Base-by-base conservation (phyloP, 2,888 invertebrate genomes). In the Apodemia hepburni region DNA sequence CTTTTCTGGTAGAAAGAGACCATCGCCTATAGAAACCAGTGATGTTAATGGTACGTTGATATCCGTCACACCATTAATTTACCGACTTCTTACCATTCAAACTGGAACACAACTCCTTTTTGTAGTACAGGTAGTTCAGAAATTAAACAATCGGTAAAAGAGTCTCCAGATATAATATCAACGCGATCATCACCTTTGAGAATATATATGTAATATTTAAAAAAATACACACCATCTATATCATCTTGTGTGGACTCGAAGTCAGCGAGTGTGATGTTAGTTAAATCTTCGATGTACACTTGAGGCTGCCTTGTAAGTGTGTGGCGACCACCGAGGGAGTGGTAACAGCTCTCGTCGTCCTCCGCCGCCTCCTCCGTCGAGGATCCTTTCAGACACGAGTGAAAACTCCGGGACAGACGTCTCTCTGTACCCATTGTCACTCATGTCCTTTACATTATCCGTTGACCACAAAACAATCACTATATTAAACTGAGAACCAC, bases 331-430 rank as follows among this genome's bases (percentile, higher is more conserved):
- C 90, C 89, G 9, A 91, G 79, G 54, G 88, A 90, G 75, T 91
- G 90, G 75, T 91, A 91, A 77, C 89, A 90, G 68, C 77, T 86
- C 64, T 91, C 92, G 66, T 90, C 92, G 9, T 88, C 88, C 71
- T 91, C 91, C 33, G 85, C 87, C 49, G 85, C 92, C 75, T 91
- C 92, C 80, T 92, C 92, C 69, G 92, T 91, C 66, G 92, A 90
- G 66, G 92, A 92, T 47, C 94, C 94, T 72, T 94, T 93, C 72
- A 94, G 88, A 75, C 94, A 94, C 66, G 94, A 94, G 85, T 94
- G 94, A 80, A 94, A 94, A 77, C 94, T 94, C 79, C 94, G 92
- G 60, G 94, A 94, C 69, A 94, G 90, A 66, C 94, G 92, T 68
- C 93, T 85, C 77, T 92, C 92, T 77, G 92, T 90, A 73, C 92